Evolutionary conservation across 2,113 vertebrate genomes (phyloP), one percentile per base, ranked within the genome.

Genomic region (Rhagologus leucostigma): DNA sequence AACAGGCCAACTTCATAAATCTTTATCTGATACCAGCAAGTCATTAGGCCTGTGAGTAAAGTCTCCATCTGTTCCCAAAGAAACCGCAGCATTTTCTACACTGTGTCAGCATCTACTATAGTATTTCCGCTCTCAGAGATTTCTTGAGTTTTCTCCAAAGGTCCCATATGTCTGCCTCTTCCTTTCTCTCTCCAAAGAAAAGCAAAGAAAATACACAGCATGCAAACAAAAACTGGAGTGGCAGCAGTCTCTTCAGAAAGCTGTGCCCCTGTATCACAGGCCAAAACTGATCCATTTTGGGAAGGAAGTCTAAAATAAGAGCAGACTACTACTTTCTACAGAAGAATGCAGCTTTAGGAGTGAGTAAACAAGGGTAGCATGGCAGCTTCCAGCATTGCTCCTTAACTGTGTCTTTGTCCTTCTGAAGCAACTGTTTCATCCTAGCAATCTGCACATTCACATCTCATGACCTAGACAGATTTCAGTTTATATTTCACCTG

Each of bases 31-130:
- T 97, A 84, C 77, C 57, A 95, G 90, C 77, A 94, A 93, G 63
- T 96, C 93, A 93, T 97, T 95, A 96, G 74, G 88, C 88, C 50
- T 92, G 50, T 84, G 74, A 96, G 80, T 94, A 90, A 97, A 94
- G 90, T 88, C 89, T 95, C 92, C 94, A 92, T 96, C 92, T 96
- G 96, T 96, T 97, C 96, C 86, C 89, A 77, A 85, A 97, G 93
- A 96, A 95, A 94, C 92, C 82, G 75, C 94, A 94, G 90, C 79
- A 83, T 95, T 96, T 96, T 95, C 94, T 96, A 82, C 84, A 88
- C 82, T 90, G 65, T 95, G 82, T 93, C 89, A 84, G 90, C 94
- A 95, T 94, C 92, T 95, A 95, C 87, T 94, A 30, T 90, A 94
- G 90, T 89, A 85, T 93, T 96, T 97, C 92, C 65, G 29, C 80